A percentile compares a stretch with the other conserved stretches of the same genome.
phyloP scores from a whole-genome alignment of 1,140 invertebrate genomes.

The Vanessa tameamea region DNA sequence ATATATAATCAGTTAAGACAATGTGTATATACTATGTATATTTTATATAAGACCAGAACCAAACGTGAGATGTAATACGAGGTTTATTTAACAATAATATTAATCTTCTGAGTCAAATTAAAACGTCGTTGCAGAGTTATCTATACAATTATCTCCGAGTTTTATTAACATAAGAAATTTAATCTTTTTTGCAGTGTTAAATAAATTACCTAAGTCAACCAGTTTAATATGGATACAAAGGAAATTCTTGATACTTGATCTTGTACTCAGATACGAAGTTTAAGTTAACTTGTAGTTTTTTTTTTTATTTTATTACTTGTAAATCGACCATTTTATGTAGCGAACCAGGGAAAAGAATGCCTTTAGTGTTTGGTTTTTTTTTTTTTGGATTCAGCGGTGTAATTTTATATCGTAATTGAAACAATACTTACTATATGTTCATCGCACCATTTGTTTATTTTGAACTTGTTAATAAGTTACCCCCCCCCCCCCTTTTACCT shows the following conservation, averaged over 20 bases:
- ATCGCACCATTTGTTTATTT: no score
- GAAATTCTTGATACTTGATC: slow-evolving; percentile 2
- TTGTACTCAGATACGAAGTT: neutral
- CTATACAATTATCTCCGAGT: slow-evolving; percentile 25
- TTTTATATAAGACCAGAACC: neutral
- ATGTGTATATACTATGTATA: neutral
- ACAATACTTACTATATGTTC: no score
- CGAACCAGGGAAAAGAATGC: neutral
- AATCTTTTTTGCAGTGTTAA: slow-evolving; percentile 25
- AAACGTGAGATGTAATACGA: neutral
- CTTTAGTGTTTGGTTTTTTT: neutral
- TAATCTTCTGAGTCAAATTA: slow-evolving; percentile 24
- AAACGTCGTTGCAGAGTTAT: slow-evolving; percentile 29
- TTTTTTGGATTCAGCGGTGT: neutral
- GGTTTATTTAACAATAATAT: slow-evolving; percentile 20
- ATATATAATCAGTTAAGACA: neutral
- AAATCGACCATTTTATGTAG: slow-evolving; percentile 10
- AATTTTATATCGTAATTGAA: neutral
- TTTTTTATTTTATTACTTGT: slow-evolving; percentile 7
- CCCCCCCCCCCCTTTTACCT: no score
- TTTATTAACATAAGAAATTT: slow-evolving; percentile 37
- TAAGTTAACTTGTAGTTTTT: slow-evolving; percentile 5
- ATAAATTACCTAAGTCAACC: slow-evolving; percentile 30
- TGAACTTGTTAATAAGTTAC: no score
- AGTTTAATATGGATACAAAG: neutral